A percentile compares a stretch with the other conserved stretches of the same genome.
phyloP scores from a whole-genome alignment of 2,113 vertebrate genomes.

The Plecotus auritus region DNA sequence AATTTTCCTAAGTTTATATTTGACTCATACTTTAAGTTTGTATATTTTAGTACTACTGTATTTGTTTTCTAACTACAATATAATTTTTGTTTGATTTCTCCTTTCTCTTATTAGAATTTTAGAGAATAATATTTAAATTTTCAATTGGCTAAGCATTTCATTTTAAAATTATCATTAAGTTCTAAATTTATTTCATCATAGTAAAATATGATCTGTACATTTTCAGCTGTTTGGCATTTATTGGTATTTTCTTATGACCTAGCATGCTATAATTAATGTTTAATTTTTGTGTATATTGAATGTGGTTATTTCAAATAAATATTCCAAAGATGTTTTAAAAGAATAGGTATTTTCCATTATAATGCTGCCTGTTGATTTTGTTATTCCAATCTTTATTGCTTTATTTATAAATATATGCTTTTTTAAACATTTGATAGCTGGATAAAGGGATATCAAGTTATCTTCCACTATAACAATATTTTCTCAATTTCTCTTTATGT shows the following conservation, averaged over 20 bases:
- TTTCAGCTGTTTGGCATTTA: background rate
- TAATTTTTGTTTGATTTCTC: background rate
- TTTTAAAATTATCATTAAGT: background rate
- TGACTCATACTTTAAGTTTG: background rate
- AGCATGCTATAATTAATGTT: background rate
- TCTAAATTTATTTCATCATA: background rate
- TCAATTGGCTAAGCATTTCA: background rate
- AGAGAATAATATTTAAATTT: background rate
- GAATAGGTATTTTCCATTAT: background rate
- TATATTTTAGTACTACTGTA: background rate
- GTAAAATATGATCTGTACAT: background rate
- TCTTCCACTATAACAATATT: background rate
- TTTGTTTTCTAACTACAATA: background rate
- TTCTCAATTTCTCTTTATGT: background rate
- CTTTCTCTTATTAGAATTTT: background rate
- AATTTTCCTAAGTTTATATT: slow-evolving; percentile 25
- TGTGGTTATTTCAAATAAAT: background rate
- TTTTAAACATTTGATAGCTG: background rate
- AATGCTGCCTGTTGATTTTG: background rate
- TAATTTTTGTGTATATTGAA: background rate
- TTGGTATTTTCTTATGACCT: background rate
- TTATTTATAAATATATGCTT: background rate
- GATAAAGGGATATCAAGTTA: background rate
- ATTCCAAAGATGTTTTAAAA: background rate
- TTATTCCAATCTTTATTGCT: background rate